Conservation (phyloP, 2,888 invertebrate species). For the Oligia fasciuncula region DNA sequence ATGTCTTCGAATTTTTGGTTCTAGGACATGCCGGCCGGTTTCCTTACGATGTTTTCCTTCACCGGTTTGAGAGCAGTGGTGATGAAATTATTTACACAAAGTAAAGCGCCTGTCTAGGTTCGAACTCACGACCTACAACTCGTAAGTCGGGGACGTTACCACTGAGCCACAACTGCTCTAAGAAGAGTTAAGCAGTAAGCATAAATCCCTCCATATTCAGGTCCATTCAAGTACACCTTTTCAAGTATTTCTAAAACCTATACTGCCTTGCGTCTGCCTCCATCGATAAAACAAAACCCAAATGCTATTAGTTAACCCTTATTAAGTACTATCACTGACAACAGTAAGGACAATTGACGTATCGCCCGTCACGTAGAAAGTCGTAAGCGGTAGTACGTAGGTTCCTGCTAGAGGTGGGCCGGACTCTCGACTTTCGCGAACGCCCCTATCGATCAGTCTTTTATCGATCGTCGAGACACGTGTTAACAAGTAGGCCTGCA, state of each 20-base stretch:
- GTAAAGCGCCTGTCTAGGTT: too few relatives aligned
- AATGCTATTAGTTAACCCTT: conserved; percentile 66
- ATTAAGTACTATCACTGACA: conserved; percentile 64
- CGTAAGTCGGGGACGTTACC: too few relatives aligned
- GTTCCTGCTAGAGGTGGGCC: conserved; percentile 39
- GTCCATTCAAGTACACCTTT: background rate
- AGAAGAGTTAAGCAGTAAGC: background rate
- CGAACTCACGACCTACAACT: too few relatives aligned
- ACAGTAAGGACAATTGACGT: conserved; percentile 59
- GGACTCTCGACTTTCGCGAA: conserved; percentile 64
- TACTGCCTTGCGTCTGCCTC: conserved; percentile 2
- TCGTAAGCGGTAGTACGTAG: conserved; percentile 41
- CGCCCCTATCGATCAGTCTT: conserved; percentile 75
- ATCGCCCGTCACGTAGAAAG: conserved; percentile 61
- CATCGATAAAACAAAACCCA: conserved; percentile 54
- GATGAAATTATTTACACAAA: too few relatives aligned
- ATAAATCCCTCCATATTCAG: background rate
- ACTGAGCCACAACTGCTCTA: too few relatives aligned
- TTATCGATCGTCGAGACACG: conserved; percentile 76
- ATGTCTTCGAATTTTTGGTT: too few relatives aligned
- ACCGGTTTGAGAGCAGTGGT: too few relatives aligned
- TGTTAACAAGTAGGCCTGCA: conserved; percentile 80
- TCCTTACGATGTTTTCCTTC: too few relatives aligned
- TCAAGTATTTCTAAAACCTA: conserved; percentile 15
- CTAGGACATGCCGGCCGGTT: too few relatives aligned